Base-by-base conservation (phyloP, 2,888 invertebrate genomes). In the Lomographa bimaculata region DNA sequence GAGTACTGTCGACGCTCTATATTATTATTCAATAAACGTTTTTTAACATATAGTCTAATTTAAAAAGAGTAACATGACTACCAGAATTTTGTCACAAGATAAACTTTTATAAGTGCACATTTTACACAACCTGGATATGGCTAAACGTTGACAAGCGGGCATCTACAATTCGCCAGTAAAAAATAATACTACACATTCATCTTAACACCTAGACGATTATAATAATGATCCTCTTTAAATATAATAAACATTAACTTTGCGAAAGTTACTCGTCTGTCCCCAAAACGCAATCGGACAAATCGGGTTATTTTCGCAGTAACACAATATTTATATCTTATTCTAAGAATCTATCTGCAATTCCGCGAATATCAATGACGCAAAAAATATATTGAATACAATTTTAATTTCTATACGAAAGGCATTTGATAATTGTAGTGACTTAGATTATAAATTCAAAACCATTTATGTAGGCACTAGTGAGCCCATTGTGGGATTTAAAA, bases 101-200 rank as follows among this genome's bases (percentile, higher is more conserved):
- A 35, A 14, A 5, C 18, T 9, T 25, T 21, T 9, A 29, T 44
- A 45, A 46, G 45, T 46, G 45, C 45, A 40, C 45, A 25, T 36
- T 26, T 28, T 21, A 46, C 45, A 46, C 45, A 46, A 46, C 45
- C 45, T 32, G 36, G 7, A 25, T 36, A 33, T 12, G 7, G 24
- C 16, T 25, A 19, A 12, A 21, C 16, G 3, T 12, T 8, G 20
- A 34, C 28, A 34, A 40, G 40, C 32, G 16, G 10, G 2, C 18
- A 5, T 1, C 28, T 29, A 29, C 19, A 19, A 11, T 19, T 19
- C 11, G 7, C 64, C 73, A 60, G 68, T 60, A 55, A 57, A 57
- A 56, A 64, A 62, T 64, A 66, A 73, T 73, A 71, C 73, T 72
- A 67, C 75, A 77, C 60, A 70, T 64, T 60, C 54, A 70, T 54